Base-by-base conservation (phyloP, 2,113 vertebrate genomes). In the Garra rufa region DNA sequence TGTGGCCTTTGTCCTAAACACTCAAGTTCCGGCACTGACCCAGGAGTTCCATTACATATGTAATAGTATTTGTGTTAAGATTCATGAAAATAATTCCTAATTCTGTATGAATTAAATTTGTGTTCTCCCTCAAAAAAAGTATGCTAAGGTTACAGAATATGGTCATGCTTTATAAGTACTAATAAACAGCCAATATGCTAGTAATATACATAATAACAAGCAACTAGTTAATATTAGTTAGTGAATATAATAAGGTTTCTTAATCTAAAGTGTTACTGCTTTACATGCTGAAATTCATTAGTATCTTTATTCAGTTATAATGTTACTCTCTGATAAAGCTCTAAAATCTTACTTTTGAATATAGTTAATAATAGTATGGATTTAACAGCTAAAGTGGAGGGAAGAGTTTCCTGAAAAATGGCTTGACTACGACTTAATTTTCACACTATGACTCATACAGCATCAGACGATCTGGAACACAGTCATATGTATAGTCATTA, bases 1-100 rank as follows among this genome's bases (percentile, higher is more conserved):
- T 15, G 87, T 55, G 75, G 17, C 34, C 81, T 74, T 67, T 70
- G 43, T 70, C 15, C 28, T 4, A 43, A 15, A 28, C 15, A 44
- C 9, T 9, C 69, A 57, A 14, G 1, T 75, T 75, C 50, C 4
- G 3, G 1, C 14, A 71, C 6, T 43, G 34, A 41, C 17, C 4
- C 41, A 7, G 6, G 21, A 26, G n/a, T n/a, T 14, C 9, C 21
- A 9, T 41, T 61, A 26, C n/a, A 26, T 46, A 14, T 9, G n/a
- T 8, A 21, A 7, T 6, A 44, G 38, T 14, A 15, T 63, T 28
- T 63, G 63, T 19, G 9, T 38, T 38, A 19, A 9, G 30, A 67
- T 38, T 3, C 3, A 34, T 34, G 5, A 34, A 4, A 34, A 34
- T 34, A 34, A 34, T 34, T n/a, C n/a, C n/a, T n/a, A n/a, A n/a